A percentile compares a stretch with the other conserved stretches of the same genome.
Conservation (phyloP, 2,888 invertebrate genomes). For the Synanthedon formicaeformis region DNA sequence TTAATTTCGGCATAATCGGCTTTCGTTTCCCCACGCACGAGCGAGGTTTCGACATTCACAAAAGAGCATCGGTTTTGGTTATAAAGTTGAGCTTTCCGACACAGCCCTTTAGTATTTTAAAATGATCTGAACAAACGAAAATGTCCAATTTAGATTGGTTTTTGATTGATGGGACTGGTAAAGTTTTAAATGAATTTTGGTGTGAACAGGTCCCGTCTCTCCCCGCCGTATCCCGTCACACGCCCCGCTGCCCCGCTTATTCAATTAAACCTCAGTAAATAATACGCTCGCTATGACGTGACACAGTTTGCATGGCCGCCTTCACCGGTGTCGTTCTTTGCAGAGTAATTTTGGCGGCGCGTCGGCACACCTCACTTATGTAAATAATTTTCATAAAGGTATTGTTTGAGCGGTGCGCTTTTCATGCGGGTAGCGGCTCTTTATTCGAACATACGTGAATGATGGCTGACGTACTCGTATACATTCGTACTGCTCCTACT, state of each 20-base stretch:
- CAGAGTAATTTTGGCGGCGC: not conserved
- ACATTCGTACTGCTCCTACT: too few relatives aligned
- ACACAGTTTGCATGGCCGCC: not conserved
- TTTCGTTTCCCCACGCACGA: conserved; percentile 3
- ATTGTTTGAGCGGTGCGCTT: not conserved
- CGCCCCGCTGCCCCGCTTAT: conserved; percentile 11
- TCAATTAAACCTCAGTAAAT: conserved; percentile 29
- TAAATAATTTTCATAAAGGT: not conserved
- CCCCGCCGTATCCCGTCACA: conserved; percentile 2
- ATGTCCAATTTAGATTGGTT: conserved; percentile 55
- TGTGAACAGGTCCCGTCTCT: conserved; percentile 11
- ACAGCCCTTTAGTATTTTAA: conserved; percentile 13
- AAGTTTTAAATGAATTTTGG: conserved; percentile 52
- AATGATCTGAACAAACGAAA: conserved; percentile 24
- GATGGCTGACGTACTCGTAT: too few relatives aligned
- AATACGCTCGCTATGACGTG: conserved; percentile 8
- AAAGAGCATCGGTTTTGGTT: not conserved
- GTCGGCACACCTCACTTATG: not conserved
- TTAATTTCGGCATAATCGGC: conserved; percentile 17
- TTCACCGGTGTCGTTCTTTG: not conserved
- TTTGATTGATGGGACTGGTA: conserved; percentile 54
- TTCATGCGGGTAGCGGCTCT: not conserved
- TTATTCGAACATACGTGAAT: not conserved
- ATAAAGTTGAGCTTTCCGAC: conserved; percentile 3
- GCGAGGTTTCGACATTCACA: conserved; percentile 8